phyloP scores from a whole-genome alignment of 2,888 invertebrate species.

The Watsonalla cultraria region DNA sequence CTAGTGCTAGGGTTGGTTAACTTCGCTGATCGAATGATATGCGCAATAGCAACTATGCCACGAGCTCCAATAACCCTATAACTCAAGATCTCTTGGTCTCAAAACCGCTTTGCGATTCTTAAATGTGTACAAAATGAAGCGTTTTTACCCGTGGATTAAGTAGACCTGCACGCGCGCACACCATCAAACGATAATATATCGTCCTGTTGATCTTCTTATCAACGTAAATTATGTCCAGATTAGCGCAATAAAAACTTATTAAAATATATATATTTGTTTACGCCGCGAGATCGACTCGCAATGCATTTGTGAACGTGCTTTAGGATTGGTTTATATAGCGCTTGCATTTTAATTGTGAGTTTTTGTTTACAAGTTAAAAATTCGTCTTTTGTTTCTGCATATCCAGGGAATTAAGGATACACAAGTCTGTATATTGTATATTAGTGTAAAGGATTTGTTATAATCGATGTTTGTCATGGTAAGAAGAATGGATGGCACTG shows the following conservation, averaged over 20 bases:
- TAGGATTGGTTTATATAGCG: conserved; percentile 27
- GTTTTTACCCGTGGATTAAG: conserved; percentile 26
- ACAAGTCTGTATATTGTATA: too few species aligned
- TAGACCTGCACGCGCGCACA: conserved; percentile 28
- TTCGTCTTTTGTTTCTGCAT: neutral
- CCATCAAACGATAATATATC: conserved; percentile 47
- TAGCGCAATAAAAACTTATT: conserved; percentile 73
- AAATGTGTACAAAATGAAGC: conserved; percentile 8
- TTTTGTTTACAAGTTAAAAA: neutral
- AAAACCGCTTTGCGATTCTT: neutral
- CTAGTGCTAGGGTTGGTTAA: too few species aligned
- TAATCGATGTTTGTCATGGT: too few species aligned
- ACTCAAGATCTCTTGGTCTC: neutral
- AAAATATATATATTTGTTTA: conserved; percentile 75
- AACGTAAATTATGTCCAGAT: conserved; percentile 71
- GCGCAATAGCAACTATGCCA: too few species aligned
- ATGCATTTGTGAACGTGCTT: conserved; percentile 15
- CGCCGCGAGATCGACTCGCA: conserved; percentile 32
- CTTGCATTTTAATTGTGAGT: neutral
- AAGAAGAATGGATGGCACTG: too few species aligned
- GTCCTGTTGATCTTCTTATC: conserved; percentile 65
- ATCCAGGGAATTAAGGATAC: neutral
- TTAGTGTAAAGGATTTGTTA: too few species aligned
- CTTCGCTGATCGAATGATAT: too few species aligned
- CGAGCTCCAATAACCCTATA: too few species aligned